These are phyloP conservation scores for Phocides pigmalion DNA, from an alignment of 1,140 invertebrate genomes.

Conservation along the genomic window DNA sequence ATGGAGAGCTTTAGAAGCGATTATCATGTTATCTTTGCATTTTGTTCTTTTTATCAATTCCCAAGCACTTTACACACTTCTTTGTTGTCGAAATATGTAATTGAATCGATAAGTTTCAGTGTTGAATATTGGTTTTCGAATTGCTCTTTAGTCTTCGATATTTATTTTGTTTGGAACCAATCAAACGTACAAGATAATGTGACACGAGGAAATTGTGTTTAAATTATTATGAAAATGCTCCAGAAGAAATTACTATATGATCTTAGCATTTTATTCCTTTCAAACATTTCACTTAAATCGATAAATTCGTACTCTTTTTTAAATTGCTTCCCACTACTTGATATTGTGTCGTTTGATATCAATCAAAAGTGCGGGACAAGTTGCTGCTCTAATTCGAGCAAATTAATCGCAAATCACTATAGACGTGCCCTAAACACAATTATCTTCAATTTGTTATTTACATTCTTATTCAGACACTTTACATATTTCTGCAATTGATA, in stretches of 20 bases:
- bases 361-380: too few species aligned
- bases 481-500: conserved; percentile 33
- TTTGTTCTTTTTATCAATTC: conserved; percentile 53
- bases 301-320: too few species aligned
- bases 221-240: conserved; percentile 45
- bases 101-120: conserved; percentile 18
- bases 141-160: neutral
- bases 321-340: too few species aligned
- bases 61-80: conserved; percentile 42
- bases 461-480: conserved; percentile 44
- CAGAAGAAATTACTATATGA: conserved; percentile 70
- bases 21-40: conserved; percentile 72
- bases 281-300: conserved; percentile 40
- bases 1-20: conserved; percentile 48
- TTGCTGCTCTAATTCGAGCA: too few species aligned
- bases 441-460: too few species aligned
- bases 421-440: too few species aligned
- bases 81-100: conserved; percentile 12
- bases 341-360: too few species aligned
- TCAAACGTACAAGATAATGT: conserved; percentile 5
- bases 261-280: conserved; percentile 60
- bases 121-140: neutral
- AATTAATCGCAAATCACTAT: too few species aligned
- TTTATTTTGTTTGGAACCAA: neutral
- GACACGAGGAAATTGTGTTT: conserved; percentile 67